Percentiles rank a stretch among this genome's conserved stretches.
These are phyloP conservation scores for Amphipoea oculea DNA, from an alignment of 2,888 invertebrate species.

Conservation along the genomic window DNA sequence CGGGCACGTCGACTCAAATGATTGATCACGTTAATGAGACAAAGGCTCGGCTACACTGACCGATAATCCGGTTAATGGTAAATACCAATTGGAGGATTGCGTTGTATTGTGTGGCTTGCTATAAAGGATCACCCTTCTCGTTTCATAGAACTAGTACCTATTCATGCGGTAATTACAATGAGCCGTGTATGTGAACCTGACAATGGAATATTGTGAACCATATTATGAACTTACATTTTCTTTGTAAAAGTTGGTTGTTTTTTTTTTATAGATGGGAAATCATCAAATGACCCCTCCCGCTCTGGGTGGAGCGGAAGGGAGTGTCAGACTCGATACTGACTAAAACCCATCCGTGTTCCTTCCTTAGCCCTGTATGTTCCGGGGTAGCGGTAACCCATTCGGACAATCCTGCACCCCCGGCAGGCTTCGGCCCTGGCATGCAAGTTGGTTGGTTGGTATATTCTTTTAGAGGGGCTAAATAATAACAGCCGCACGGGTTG, in stretches of 20 bases:
- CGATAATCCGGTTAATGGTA: slow-evolving; percentile 13
- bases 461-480: neutral
- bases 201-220: neutral
- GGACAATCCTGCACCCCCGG: no score
- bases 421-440: no score
- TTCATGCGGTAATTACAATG: neutral
- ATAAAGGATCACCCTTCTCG: neutral
- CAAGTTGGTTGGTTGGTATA: no score
- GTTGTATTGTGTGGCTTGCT: neutral
- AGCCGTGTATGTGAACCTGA: no score
- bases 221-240: neutral
- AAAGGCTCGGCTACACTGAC: slow-evolving; percentile 25
- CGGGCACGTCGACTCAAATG: slow-evolving; percentile 29
- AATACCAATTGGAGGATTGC: slow-evolving; percentile 1
- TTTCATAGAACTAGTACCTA: neutral
- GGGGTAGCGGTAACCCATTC: no score
- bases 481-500: neutral
- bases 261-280: no score
- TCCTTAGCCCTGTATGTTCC: no score
- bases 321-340: no score
- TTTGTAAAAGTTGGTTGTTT: neutral
- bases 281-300: no score
- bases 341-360: no score
- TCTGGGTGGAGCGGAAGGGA: no score
- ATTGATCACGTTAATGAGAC: slow-evolving; percentile 62